A percentile compares a stretch with the other conserved stretches of the same genome.
phyloP scores from a whole-genome alignment of 2,888 invertebrate species.

The Leptopilina syphax region DNA sequence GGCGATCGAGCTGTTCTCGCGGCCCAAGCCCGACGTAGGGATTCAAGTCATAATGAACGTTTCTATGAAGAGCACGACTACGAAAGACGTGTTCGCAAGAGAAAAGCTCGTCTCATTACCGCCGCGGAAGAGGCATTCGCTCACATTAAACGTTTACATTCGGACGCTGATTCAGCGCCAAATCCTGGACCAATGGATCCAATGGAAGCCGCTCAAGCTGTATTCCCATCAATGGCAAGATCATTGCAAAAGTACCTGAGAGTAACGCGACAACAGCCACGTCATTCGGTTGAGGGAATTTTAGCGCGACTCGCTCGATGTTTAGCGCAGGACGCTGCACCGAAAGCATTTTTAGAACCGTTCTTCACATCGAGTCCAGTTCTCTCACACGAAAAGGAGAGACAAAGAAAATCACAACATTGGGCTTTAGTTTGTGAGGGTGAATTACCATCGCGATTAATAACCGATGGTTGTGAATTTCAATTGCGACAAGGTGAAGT shows the following conservation, averaged over 20 bases:
- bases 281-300: slow-evolving; percentile 96
- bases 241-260: slow-evolving; percentile 97
- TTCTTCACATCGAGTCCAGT: slow-evolving; percentile 93
- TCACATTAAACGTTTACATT: slow-evolving; percentile 91
- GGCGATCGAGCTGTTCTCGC: slow-evolving; percentile 72
- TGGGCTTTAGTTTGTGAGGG: slow-evolving; percentile 96
- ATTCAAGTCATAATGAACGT: slow-evolving; percentile 96
- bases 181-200: slow-evolving; percentile 87
- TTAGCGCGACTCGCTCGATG: slow-evolving; percentile 93
- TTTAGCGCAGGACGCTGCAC: slow-evolving; percentile 94
- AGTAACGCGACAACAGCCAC: slow-evolving; percentile 96
- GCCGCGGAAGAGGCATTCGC: slow-evolving; percentile 99
- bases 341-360: slow-evolving; percentile 95
- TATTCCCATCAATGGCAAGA: slow-evolving; percentile 97
- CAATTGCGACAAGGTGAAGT: slow-evolving; percentile 96
- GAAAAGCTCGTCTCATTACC: slow-evolving; percentile 91
- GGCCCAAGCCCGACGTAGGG: slow-evolving; percentile 89
- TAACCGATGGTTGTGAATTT: slow-evolving; percentile 91
- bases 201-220: slow-evolving; percentile 97
- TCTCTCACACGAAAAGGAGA: slow-evolving; percentile 89
- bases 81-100: slow-evolving; percentile 93
- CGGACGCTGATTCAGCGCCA: slow-evolving; percentile 86
- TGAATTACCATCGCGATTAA: slow-evolving; percentile 90
- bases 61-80: slow-evolving; percentile 99
- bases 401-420: slow-evolving; percentile 87